These are phyloP conservation scores for Morpho achilles DNA, from an alignment of 2,888 invertebrate genomes.

Conservation along the genomic window DNA sequence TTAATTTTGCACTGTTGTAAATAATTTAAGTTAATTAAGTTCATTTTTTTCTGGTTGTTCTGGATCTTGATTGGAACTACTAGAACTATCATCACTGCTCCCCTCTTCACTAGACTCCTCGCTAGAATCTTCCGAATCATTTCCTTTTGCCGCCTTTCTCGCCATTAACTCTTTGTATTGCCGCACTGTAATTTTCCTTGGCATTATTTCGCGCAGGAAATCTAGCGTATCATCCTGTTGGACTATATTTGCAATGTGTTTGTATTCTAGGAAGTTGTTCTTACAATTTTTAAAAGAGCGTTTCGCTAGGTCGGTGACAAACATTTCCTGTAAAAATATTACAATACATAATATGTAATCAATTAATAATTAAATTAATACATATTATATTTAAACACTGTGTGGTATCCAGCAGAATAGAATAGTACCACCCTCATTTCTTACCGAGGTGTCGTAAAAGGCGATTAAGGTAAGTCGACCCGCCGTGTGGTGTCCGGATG, in stretches of 20 bases:
- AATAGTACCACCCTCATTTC: no score
- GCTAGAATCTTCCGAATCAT: constrained; percentile 49
- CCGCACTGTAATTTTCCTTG: constrained; percentile 84
- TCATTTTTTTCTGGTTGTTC: background rate
- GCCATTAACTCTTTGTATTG: constrained; percentile 84
- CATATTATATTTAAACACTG: no score
- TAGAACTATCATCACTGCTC: constrained; percentile 54
- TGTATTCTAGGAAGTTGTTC: constrained; percentile 81
- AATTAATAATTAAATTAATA: no score
- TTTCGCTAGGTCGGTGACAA: constrained; percentile 82
- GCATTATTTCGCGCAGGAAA: constrained; percentile 86
- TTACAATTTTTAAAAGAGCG: constrained; percentile 78
- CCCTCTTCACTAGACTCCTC: constrained; percentile 61
- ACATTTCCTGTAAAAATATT: constrained; percentile 77
- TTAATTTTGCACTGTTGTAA: no score
- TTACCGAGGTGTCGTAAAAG: no score
- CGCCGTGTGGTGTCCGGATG: no score
- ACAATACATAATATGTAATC: no score
- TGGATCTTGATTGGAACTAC: constrained; percentile 37
- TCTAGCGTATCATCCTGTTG: constrained; percentile 83
- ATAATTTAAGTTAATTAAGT: background rate
- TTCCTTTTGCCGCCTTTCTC: constrained; percentile 64
- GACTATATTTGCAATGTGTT: constrained; percentile 85
- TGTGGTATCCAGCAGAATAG: no score
- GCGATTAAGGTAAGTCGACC: no score